Evolutionary conservation across 2,797 vertebrate species (phyloP).

Genomic region (Hemitrygon akajei): DNA sequence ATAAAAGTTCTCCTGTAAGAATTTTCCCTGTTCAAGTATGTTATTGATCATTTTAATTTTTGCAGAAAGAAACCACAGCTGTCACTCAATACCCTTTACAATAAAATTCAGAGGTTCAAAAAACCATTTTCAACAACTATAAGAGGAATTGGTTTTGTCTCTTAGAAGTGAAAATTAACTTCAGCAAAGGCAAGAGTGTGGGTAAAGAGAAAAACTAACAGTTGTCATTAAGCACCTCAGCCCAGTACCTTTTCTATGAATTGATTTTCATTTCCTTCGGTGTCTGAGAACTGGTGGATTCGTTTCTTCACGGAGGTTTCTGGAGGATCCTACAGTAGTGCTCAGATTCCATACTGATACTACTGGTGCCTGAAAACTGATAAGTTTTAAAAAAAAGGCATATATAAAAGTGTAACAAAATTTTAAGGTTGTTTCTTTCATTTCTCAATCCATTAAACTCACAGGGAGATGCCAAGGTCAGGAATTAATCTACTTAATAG

Average conservation of each 20-base stretch:
- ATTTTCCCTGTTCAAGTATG: neutral
- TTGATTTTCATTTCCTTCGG: neutral
- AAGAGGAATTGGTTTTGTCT: neutral
- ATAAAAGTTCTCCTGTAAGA: neutral
- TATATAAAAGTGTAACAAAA: neutral
- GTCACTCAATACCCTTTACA: neutral
- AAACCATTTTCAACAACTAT: neutral
- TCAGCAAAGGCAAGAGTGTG: neutral
- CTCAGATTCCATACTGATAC: neutral
- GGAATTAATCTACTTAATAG: neutral
- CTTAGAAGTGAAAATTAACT: neutral
- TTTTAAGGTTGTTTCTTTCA: neutral
- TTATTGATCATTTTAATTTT: neutral
- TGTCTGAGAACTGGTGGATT: neutral
- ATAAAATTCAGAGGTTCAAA: neutral
- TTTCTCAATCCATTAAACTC: neutral
- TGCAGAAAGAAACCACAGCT: neutral
- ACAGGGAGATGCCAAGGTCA: no score
- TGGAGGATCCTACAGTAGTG: neutral
- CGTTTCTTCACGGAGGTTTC: neutral
- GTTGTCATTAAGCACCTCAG: no score
- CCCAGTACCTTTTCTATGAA: neutral
- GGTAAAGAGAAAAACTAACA: no score
- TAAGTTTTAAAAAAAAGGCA: neutral
- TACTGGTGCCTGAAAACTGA: neutral